Conservation (phyloP, 2,113 vertebrate genomes). For the Ifrita kowaldi region DNA sequence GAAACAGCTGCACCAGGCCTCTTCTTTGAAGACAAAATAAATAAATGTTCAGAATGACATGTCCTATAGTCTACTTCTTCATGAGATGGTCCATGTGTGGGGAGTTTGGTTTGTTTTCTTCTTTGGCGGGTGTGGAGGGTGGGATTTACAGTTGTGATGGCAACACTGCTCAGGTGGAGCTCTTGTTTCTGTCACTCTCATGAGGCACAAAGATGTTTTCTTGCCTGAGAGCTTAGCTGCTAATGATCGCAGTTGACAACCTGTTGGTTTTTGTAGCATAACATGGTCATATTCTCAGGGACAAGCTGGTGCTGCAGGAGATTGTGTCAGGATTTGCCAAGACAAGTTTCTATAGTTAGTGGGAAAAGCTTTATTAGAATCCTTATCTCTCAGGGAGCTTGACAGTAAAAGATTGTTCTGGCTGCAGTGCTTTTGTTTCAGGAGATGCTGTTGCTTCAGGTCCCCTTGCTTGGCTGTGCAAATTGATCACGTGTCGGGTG, state of each 20-base stretch:
- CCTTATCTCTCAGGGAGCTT: neutral
- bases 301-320: neutral
- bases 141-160: neutral
- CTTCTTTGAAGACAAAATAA: slow-evolving; percentile 74
- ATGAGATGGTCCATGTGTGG: neutral
- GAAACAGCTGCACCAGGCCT: slow-evolving; percentile 74
- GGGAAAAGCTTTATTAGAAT: neutral
- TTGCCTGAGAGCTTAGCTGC: neutral
- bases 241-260: neutral
- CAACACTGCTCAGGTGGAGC: neutral
- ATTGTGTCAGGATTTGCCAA: neutral
- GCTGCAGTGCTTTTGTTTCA: neutral
- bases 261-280: neutral
- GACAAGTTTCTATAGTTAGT: neutral
- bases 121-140: neutral
- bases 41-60: slow-evolving; percentile 31
- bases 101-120: neutral
- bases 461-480: neutral
- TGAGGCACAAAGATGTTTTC: neutral
- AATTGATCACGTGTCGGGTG: neutral
- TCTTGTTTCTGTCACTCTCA: neutral
- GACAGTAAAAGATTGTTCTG: neutral
- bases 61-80: slow-evolving; percentile 50
- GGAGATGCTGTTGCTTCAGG: neutral
- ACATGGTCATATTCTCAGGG: neutral